Evolutionary conservation across 2,888 invertebrate species (phyloP).

Genomic region (Rhogogaster chlorosoma): DNA sequence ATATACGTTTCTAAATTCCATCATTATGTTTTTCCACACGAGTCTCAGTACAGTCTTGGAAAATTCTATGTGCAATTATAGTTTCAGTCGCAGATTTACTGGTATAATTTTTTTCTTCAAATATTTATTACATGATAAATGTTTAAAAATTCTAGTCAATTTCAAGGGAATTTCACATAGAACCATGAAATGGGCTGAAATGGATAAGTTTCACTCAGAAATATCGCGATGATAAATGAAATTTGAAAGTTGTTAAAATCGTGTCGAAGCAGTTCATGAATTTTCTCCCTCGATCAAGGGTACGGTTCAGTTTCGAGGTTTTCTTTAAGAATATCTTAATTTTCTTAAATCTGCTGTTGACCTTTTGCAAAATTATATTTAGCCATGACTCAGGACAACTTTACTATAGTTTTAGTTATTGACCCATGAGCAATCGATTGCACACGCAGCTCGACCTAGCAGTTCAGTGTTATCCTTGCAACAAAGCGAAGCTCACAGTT

Average conservation of each 20-base stretch:
- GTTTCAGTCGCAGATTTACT: background rate
- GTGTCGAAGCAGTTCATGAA: background rate
- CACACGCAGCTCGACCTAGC: slow-evolving; percentile 17
- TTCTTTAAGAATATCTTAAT: background rate
- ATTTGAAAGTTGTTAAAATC: background rate
- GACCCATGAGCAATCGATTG: slow-evolving; percentile 47
- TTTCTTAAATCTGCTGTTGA: background rate
- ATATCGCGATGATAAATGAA: background rate
- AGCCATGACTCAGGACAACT: slow-evolving; percentile 39
- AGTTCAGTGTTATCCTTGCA: slow-evolving; percentile 35
- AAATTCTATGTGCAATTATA: background rate
- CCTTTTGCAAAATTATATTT: slow-evolving; percentile 36
- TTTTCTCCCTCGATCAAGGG: background rate
- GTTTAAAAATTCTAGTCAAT: background rate
- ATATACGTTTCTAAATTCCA: background rate
- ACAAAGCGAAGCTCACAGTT: slow-evolving; percentile 35
- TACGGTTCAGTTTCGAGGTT: background rate
- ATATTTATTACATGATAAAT: background rate
- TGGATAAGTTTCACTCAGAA: background rate
- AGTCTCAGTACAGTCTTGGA: background rate
- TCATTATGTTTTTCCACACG: slow-evolving; percentile 1
- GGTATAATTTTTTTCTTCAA: background rate
- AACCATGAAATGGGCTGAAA: background rate
- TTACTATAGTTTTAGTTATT: slow-evolving; percentile 51
- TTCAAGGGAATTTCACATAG: background rate